phyloP scores from a whole-genome alignment of 2,113 vertebrate genomes.

The Nyctibius bracteatus region DNA sequence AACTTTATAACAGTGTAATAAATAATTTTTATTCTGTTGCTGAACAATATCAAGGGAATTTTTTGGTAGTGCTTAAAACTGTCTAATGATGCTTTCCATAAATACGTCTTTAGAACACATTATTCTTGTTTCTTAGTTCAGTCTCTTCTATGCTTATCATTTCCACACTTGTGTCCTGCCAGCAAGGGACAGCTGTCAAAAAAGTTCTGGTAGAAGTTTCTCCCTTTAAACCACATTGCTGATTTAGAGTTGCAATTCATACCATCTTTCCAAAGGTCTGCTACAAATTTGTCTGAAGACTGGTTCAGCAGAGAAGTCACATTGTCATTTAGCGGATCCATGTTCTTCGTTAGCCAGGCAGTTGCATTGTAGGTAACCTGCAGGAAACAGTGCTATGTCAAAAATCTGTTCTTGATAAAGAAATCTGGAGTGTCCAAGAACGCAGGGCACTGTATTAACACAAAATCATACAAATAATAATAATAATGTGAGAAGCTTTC shows the following conservation, averaged over 20 bases:
- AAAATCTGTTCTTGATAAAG: background rate
- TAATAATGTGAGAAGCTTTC: background rate
- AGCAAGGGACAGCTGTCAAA: background rate
- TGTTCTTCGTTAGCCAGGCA: constrained; percentile 95
- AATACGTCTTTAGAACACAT: background rate
- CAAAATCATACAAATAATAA: background rate
- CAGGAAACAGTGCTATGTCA: background rate
- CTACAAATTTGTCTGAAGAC: constrained; percentile 89
- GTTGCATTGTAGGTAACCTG: constrained; percentile 92
- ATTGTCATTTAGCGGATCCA: constrained; percentile 95
- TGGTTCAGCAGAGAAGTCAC: constrained; percentile 88
- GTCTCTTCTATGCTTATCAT: background rate
- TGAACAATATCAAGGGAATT: background rate
- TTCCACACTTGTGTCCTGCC: background rate
- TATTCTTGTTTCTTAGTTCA: background rate
- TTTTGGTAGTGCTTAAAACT: background rate
- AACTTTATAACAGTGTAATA: background rate
- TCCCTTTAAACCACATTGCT: background rate
- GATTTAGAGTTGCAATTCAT: background rate
- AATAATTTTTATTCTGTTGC: background rate
- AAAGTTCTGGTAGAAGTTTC: background rate
- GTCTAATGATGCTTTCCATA: background rate
- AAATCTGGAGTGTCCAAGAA: background rate
- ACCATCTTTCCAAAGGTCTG: constrained; percentile 97
- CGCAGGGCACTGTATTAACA: background rate